A percentile compares a stretch with the other conserved stretches of the same genome.
Conservation (phyloP, 37 sponge, comb jelly and placozoan species). For the Ianthella basta region DNA sequence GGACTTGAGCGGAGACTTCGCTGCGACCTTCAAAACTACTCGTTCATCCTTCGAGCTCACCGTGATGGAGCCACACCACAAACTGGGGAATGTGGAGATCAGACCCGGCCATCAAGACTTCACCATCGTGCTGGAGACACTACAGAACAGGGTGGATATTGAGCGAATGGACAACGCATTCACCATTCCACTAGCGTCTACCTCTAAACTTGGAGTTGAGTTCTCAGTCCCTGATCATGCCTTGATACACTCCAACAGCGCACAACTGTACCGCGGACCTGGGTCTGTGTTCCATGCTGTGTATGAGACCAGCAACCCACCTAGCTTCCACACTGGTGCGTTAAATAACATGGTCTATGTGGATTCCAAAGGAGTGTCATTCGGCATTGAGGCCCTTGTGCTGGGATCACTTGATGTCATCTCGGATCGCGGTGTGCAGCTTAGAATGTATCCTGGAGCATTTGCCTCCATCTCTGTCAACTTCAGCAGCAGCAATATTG, state of each 20-base stretch:
- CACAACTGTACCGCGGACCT: not conserved
- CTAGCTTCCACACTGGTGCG: conserved; percentile 4
- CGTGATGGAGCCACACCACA: not conserved
- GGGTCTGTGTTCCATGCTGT: conserved; percentile 12
- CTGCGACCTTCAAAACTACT: conserved; percentile 7
- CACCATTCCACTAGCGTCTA: not conserved
- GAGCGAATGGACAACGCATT: not conserved
- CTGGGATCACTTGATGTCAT: conserved; percentile 1
- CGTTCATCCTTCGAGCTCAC: not conserved
- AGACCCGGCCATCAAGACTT: conserved; percentile 5
- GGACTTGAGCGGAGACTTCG: conserved; percentile 2
- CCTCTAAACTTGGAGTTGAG: not conserved
- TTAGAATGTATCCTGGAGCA: not conserved
- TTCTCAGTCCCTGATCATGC: not conserved
- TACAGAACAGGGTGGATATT: not conserved
- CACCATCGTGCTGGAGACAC: not conserved
- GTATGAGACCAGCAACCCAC: not conserved
- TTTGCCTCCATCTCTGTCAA: not conserved
- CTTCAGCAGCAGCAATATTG: not conserved
- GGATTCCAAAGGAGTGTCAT: conserved; percentile 12
- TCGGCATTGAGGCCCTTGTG: conserved; percentile 11
- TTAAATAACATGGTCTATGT: conserved; percentile 28
- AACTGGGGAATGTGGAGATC: not conserved
- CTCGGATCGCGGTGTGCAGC: not conserved
- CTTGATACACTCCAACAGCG: not conserved